Evolutionary conservation across 2,797 vertebrate genomes (phyloP).

Genomic region (Denticeps clupeoides): DNA sequence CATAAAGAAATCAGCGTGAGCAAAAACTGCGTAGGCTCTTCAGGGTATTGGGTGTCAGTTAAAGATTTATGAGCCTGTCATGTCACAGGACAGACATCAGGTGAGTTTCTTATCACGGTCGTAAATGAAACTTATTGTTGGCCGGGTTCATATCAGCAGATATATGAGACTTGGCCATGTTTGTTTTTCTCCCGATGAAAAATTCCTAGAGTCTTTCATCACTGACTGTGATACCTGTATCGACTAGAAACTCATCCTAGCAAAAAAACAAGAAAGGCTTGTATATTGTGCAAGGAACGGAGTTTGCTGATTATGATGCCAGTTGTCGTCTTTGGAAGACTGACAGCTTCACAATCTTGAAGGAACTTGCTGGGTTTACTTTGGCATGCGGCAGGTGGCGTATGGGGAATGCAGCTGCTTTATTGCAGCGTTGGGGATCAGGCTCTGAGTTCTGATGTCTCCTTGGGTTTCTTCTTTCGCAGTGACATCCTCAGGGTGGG

Average conservation of each 20-base stretch:
- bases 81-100: neutral
- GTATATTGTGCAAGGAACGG: constrained; percentile 18
- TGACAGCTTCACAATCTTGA: constrained; percentile 14
- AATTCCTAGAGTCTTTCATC: constrained; percentile 27
- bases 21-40: neutral
- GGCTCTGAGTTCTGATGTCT: neutral
- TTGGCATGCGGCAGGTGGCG: constrained; percentile 2
- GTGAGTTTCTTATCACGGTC: neutral
- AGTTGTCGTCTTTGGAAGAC: constrained; percentile 18
- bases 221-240: constrained; percentile 29
- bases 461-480: constrained; percentile 22
- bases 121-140: constrained; percentile 1
- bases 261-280: constrained; percentile 22
- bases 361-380: constrained; percentile 18
- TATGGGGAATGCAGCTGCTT: constrained; percentile 4
- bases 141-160: neutral
- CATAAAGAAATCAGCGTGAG: neutral
- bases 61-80: neutral
- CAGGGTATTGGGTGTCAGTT: neutral
- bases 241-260: constrained; percentile 22
- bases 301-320: constrained; percentile 16
- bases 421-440: constrained; percentile 3
- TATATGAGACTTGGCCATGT: neutral
- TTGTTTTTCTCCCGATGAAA: neutral
- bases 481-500: constrained; percentile 96